Evolutionary conservation across 2,113 vertebrate species (phyloP).

Genomic region (Nipponia nippon): DNA sequence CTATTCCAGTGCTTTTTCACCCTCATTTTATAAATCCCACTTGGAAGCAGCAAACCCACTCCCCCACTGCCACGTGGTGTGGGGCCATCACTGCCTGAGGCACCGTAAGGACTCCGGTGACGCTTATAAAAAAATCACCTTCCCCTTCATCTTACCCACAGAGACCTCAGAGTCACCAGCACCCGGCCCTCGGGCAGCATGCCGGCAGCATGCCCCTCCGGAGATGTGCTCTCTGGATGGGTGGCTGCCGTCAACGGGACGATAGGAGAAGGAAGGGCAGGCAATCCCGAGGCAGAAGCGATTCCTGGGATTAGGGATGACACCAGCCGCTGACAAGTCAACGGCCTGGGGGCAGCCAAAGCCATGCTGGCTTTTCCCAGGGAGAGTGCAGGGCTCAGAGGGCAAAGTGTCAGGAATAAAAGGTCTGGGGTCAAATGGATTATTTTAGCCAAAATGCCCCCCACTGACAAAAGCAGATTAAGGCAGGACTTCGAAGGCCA

Average conservation of each 20-base stretch:
- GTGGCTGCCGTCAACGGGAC: neutral
- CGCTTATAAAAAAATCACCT: neutral
- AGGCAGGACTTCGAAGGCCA: neutral
- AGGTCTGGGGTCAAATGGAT: conserved; percentile 14
- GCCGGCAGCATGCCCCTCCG: neutral
- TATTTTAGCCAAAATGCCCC: neutral
- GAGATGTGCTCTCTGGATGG: neutral
- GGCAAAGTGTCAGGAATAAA: neutral
- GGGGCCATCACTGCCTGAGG: neutral
- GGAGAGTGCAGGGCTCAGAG: neutral
- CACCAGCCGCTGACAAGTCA: neutral
- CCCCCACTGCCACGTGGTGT: fast-evolving
- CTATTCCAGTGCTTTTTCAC: neutral
- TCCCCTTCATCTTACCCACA: neutral
- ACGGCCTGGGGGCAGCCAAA: neutral
- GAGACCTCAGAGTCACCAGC: neutral
- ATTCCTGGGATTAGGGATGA: neutral
- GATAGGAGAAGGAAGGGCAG: neutral
- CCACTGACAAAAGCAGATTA: neutral
- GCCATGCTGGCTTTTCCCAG: neutral
- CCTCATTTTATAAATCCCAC: neutral
- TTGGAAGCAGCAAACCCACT: neutral
- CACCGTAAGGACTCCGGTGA: neutral
- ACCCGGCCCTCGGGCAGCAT: neutral
- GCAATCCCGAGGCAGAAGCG: neutral